Percentiles rank a stretch among this genome's conserved stretches.
phyloP scores from a whole-genome alignment of 1,140 invertebrate species.

The Platorchestia sp. region DNA sequence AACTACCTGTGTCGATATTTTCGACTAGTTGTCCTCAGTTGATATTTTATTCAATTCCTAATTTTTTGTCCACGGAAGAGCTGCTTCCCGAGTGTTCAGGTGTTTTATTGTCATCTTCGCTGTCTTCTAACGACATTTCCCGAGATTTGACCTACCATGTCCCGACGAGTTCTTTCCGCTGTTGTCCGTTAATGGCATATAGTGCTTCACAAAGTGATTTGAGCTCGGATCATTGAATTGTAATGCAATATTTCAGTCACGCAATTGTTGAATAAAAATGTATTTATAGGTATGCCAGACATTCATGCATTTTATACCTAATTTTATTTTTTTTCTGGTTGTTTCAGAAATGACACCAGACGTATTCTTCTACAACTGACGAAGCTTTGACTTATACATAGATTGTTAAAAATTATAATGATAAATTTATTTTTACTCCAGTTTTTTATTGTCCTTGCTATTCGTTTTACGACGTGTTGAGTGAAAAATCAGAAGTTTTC shows the following conservation, averaged over 20 bases:
- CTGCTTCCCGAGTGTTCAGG: neutral
- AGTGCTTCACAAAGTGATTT: constrained; percentile 48
- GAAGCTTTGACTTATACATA: neutral
- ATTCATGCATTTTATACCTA: neutral
- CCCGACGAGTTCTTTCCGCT: neutral
- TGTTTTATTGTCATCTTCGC: constrained; percentile 28
- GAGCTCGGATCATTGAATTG: constrained; percentile 20
- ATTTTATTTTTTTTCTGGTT: constrained; percentile 21
- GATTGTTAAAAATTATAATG: constrained; percentile 6
- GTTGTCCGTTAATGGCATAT: neutral
- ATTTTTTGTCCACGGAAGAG: constrained; percentile 1
- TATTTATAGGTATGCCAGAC: neutral
- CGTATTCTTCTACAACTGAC: neutral
- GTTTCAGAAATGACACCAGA: constrained; percentile 53
- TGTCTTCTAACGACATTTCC: constrained; percentile 20
- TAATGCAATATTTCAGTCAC: neutral
- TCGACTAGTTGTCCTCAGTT: constrained; percentile 12
- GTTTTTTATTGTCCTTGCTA: constrained; percentile 10
- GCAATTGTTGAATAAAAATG: neutral
- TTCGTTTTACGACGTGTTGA: neutral
- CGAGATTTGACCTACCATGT: neutral
- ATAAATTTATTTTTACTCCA: neutral
- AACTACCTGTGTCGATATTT: neutral
- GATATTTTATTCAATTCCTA: constrained; percentile 27
- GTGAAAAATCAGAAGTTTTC: neutral